Conservation (phyloP, 2,797 vertebrate genomes). For the Chromobotia macracanthus region DNA sequence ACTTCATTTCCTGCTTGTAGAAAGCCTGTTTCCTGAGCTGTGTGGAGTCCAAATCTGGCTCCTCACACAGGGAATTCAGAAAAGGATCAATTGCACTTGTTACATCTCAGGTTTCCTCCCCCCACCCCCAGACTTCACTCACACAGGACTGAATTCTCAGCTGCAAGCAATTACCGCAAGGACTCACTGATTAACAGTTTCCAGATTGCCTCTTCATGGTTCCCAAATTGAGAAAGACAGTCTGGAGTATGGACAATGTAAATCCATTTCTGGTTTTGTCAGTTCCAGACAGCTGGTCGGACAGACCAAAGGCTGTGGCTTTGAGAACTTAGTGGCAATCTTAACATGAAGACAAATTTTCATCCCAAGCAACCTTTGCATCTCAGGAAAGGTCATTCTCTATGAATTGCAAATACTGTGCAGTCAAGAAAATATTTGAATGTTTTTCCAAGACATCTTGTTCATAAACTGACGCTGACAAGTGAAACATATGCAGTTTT, state of each 20-base stretch:
- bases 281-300: slow-evolving; percentile 80
- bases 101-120: slow-evolving; percentile 86
- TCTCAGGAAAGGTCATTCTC: slow-evolving; percentile 50
- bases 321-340: slow-evolving; percentile 57
- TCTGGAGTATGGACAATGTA: slow-evolving; percentile 91
- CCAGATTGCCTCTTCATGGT: slow-evolving; percentile 88
- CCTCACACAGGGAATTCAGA: slow-evolving; percentile 83
- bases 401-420: slow-evolving; percentile 33
- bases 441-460: neutral
- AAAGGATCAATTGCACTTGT: slow-evolving; percentile 91
- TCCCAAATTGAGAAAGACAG: slow-evolving; percentile 92
- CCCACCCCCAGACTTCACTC: slow-evolving; percentile 75
- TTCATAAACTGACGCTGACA: slow-evolving; percentile 18
- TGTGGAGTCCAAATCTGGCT: slow-evolving; percentile 85
- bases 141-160: slow-evolving; percentile 86
- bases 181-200: slow-evolving; percentile 90
- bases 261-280: slow-evolving; percentile 91
- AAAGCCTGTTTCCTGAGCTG: slow-evolving; percentile 92
- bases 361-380: slow-evolving; percentile 61
- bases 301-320: slow-evolving; percentile 58
- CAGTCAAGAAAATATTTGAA: slow-evolving; percentile 28
- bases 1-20: slow-evolving; percentile 92
- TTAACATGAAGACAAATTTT: slow-evolving; percentile 66
- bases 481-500: slow-evolving; percentile 17
- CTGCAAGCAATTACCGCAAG: slow-evolving; percentile 94